phyloP scores from a whole-genome alignment of 1,140 invertebrate species.

The Bilobella aurantiaca region DNA sequence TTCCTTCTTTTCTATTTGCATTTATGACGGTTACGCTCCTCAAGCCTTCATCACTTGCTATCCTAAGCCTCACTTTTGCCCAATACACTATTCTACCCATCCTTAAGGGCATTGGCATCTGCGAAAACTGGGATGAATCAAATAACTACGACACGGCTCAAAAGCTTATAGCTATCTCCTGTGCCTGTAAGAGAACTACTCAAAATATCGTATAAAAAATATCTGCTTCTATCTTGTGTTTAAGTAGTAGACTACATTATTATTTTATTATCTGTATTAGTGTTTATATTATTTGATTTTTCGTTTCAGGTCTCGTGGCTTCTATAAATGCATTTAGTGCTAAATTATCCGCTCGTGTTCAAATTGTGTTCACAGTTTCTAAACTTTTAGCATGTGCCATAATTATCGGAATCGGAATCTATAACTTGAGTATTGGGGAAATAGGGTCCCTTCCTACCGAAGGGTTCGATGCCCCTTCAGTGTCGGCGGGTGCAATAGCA shows the following conservation, averaged over 20 bases:
- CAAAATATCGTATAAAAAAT: too few relatives aligned
- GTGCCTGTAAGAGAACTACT: too few relatives aligned
- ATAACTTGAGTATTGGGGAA: constrained; percentile 62
- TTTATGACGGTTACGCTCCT: constrained; percentile 49
- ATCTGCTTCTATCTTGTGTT: too few relatives aligned
- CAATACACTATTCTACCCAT: constrained; percentile 22
- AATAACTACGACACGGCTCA: constrained; percentile 43
- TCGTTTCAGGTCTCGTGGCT: too few relatives aligned
- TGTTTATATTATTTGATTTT: too few relatives aligned
- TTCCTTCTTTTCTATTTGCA: constrained; percentile 66
- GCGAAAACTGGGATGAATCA: constrained; percentile 38
- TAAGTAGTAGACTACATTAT: too few relatives aligned
- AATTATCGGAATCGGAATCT: constrained; percentile 68
- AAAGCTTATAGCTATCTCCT: constrained; percentile 54
- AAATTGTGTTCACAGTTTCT: constrained; percentile 76
- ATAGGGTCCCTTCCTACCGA: constrained; percentile 15
- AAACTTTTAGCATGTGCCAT: constrained; percentile 74
- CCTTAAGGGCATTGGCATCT: constrained; percentile 35
- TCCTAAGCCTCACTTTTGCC: constrained; percentile 39
- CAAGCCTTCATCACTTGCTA: constrained; percentile 37
- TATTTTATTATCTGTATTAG: too few relatives aligned
- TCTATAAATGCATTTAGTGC: constrained; percentile 81
- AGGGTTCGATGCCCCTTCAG: constrained; percentile 47
- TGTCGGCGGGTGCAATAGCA: constrained; percentile 63
- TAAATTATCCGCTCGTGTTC: constrained; percentile 74